Conservation (phyloP, 2,888 invertebrate genomes). For the Pherbina coryleti region DNA sequence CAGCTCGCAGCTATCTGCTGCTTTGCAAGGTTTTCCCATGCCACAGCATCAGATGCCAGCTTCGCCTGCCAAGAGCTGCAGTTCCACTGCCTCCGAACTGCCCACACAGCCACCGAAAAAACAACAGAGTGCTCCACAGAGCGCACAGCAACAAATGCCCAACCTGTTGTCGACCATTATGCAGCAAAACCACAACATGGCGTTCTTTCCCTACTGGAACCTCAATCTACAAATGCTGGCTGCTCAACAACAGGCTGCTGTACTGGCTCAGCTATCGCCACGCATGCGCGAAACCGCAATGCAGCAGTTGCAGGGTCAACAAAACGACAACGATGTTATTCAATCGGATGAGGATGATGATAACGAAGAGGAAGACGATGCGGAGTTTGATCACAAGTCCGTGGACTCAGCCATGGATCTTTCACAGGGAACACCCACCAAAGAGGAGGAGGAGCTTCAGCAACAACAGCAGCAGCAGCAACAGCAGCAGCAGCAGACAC, state of each 20-base stretch:
- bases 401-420: slow-evolving; percentile 68
- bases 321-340: slow-evolving; percentile 40
- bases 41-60: slow-evolving; percentile 50
- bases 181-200: slow-evolving; percentile 64
- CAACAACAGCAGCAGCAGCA: slow-evolving; percentile 22
- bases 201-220: slow-evolving; percentile 69
- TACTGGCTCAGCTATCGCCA: slow-evolving; percentile 66
- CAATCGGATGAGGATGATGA: slow-evolving; percentile 43
- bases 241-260: slow-evolving; percentile 68
- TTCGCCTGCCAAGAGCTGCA: slow-evolving; percentile 60
- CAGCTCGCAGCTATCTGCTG: slow-evolving; percentile 62
- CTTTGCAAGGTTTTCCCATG: slow-evolving; percentile 60
- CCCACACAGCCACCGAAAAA: slow-evolving; percentile 41
- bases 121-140: slow-evolving; percentile 40
- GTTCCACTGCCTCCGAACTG: slow-evolving; percentile 52
- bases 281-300: slow-evolving; percentile 57
- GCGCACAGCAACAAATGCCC: slow-evolving; percentile 53
- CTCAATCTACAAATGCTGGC: slow-evolving; percentile 69
- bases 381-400: slow-evolving; percentile 54
- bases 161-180: slow-evolving; percentile 63
- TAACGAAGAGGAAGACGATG: slow-evolving; percentile 46
- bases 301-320: slow-evolving; percentile 54
- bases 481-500: slow-evolving; percentile 5
- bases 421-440: slow-evolving; percentile 64
- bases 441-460: slow-evolving; percentile 50